Conservation (phyloP, 2,888 invertebrate species). For the Caenorhabditis uteleia region DNA sequence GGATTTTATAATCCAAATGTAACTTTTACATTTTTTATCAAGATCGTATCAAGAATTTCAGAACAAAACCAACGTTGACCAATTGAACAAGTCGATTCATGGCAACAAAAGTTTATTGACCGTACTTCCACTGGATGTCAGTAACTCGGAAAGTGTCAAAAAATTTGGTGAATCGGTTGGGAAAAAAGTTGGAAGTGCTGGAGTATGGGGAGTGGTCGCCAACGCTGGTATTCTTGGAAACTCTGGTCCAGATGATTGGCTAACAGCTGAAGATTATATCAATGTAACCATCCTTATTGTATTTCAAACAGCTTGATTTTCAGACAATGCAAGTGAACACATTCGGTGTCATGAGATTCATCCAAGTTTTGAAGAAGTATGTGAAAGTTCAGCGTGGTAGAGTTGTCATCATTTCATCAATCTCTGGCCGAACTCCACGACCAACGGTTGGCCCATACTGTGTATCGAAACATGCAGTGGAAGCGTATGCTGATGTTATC, state of each 20-base stretch:
- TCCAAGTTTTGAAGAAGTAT: slow-evolving; percentile 55
- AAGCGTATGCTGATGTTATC: slow-evolving; percentile 62
- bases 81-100: too few species aligned
- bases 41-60: too few species aligned
- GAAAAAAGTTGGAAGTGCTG: slow-evolving; percentile 19
- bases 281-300: slow-evolving; percentile 23
- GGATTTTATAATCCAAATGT: slow-evolving; percentile 41
- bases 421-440: slow-evolving; percentile 69
- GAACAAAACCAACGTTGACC: too few species aligned
- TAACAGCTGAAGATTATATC: slow-evolving; percentile 66
- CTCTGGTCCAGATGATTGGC: slow-evolving; percentile 69
- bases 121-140: slow-evolving; percentile 56
- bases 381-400: slow-evolving; percentile 52
- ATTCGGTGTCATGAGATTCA: slow-evolving; percentile 68
- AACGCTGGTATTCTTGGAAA: slow-evolving; percentile 64
- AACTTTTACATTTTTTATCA: too few species aligned
- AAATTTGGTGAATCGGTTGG: slow-evolving; percentile 48
- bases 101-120: slow-evolving; percentile 28
- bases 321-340: slow-evolving; percentile 64
- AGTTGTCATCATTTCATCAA: slow-evolving; percentile 71
- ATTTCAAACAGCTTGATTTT: neutral
- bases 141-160: slow-evolving; percentile 52
- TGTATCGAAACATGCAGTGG: slow-evolving; percentile 64
- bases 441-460: slow-evolving; percentile 62
- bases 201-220: slow-evolving; percentile 61